Percentiles rank a stretch among this genome's conserved stretches.
Evolutionary conservation across 2,888 invertebrate species (phyloP).

Genomic region (Leptopilina syphax): DNA sequence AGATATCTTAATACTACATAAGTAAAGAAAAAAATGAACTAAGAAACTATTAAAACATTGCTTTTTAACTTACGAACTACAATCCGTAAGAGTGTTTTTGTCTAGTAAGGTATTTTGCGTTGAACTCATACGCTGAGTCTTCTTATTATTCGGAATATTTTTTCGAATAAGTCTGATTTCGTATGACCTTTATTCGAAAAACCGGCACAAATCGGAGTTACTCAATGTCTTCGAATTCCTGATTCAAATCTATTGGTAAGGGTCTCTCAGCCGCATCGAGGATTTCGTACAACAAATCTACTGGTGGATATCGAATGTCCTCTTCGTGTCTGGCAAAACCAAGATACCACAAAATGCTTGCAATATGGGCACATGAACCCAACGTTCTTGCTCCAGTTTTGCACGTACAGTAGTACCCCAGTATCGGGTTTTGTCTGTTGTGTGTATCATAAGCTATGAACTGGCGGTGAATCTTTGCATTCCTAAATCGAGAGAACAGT

Average conservation of each 20-base stretch:
- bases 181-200: no score
- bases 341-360: constrained; percentile 36
- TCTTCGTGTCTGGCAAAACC: constrained; percentile 38
- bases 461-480: constrained; percentile 8
- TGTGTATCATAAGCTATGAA: not conserved
- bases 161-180: no score
- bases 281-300: not conserved
- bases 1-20: no score
- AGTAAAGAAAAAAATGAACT: no score
- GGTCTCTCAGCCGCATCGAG: not conserved
- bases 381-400: constrained; percentile 41
- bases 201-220: no score
- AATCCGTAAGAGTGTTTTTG: no score
- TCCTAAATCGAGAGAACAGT: constrained; percentile 41
- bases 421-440: constrained; percentile 28
- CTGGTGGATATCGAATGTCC: constrained; percentile 32
- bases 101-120: no score
- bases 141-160: no score
- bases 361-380: constrained; percentile 32
- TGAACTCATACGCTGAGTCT: no score
- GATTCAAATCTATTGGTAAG: not conserved
- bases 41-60: no score
- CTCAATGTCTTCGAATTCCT: no score
- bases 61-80: no score
- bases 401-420: constrained; percentile 43